A percentile compares a stretch with the other conserved stretches of the same genome.
These are phyloP conservation scores for Nymphicus hollandicus DNA, from an alignment of 2,113 vertebrate species.

Conservation along the genomic window DNA sequence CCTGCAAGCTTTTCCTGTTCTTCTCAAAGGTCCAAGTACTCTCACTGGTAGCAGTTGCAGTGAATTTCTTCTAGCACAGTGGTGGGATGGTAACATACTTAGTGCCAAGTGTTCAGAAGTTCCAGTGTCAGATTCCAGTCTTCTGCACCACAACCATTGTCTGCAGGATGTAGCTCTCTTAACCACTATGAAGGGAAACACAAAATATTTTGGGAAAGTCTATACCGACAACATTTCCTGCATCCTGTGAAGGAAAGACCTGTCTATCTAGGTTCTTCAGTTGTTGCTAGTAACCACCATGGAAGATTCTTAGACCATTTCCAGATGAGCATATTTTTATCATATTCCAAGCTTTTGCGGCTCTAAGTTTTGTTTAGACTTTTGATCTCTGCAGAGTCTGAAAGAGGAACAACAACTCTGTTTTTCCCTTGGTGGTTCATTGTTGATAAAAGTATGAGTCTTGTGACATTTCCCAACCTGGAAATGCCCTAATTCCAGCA, in stretches of 20 bases:
- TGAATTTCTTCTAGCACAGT: background rate
- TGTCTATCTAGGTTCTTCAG: background rate
- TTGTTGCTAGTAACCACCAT: background rate
- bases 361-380: background rate
- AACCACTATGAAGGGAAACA: background rate
- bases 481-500: background rate
- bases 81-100: background rate
- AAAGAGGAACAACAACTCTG: background rate
- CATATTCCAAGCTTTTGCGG: background rate
- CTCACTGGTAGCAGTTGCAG: background rate
- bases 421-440: background rate
- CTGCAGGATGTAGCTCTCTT: background rate
- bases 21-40: background rate
- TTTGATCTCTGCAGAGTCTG: background rate
- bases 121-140: background rate
- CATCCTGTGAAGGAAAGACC: background rate
- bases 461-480: background rate
- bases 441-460: background rate
- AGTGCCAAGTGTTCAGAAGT: background rate
- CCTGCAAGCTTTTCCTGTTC: background rate
- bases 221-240: background rate
- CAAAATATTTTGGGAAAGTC: background rate
- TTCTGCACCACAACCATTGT: background rate
- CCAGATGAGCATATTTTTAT: background rate
- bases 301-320: background rate